Conservation (phyloP, 1,140 invertebrate genomes). For the Drosophila malerkotliana region DNA sequence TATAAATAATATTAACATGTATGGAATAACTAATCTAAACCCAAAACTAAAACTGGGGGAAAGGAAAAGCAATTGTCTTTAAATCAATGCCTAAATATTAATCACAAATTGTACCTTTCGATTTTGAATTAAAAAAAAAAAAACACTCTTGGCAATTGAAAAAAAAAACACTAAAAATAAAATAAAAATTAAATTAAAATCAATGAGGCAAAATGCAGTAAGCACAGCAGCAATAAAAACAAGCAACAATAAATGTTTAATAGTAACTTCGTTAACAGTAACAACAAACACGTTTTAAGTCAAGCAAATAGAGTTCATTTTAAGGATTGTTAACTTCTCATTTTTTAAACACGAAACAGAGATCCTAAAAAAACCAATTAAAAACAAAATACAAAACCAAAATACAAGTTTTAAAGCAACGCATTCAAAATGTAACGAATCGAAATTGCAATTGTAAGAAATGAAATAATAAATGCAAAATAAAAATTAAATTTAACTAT, state of each 20-base stretch:
- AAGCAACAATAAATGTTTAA: conserved; percentile 35
- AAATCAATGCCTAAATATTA: conserved; percentile 41
- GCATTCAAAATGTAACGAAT: conserved; percentile 48
- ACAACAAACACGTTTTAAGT: conserved; percentile 39
- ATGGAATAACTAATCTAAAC: conserved; percentile 24
- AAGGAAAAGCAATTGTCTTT: conserved; percentile 15
- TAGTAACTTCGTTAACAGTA: conserved; percentile 43
- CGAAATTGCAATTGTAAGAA: conserved; percentile 12
- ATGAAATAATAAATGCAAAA: conserved; percentile 42
- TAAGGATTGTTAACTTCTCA: conserved; percentile 42
- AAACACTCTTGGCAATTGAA: conserved; percentile 24
- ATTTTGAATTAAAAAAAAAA: conserved; percentile 47
- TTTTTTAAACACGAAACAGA: conserved; percentile 36
- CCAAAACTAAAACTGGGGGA: neutral
- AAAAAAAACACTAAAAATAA: neutral
- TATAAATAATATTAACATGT: neutral
- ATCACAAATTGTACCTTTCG: conserved; percentile 52
- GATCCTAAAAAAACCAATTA: conserved; percentile 33
- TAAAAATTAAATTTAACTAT: neutral
- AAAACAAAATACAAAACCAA: conserved; percentile 6
- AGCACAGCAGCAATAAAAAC: conserved; percentile 31
- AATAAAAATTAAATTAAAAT: neutral
- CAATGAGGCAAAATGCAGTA: neutral
- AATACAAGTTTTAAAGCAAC: conserved; percentile 46
- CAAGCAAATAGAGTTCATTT: conserved; percentile 50